phyloP scores from a whole-genome alignment of 2,888 invertebrate species.

The Leucoma salicis region DNA sequence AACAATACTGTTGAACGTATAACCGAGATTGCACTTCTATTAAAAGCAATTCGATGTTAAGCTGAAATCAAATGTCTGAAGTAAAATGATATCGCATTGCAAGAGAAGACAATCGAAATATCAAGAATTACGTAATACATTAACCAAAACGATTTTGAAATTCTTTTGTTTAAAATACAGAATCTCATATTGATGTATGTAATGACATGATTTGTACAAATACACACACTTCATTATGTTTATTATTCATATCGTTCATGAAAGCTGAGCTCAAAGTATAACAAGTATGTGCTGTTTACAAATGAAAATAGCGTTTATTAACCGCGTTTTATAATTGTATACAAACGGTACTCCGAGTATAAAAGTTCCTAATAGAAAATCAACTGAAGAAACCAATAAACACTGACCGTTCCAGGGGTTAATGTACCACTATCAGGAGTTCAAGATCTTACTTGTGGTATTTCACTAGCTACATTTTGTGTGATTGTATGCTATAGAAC shows the following conservation, averaged over 20 bases:
- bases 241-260: constrained; percentile 23
- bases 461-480: too few species aligned
- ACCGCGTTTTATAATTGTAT: constrained; percentile 18
- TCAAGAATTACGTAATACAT: constrained; percentile 26
- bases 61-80: constrained; percentile 8
- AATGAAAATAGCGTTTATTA: constrained; percentile 24
- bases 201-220: constrained; percentile 21
- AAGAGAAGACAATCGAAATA: constrained; percentile 6
- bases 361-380: constrained; percentile 50
- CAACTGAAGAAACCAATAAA: constrained; percentile 45
- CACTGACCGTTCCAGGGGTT: constrained; percentile 34
- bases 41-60: constrained; percentile 23
- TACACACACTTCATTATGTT: constrained; percentile 25
- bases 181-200: constrained; percentile 1
- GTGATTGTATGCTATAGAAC: too few species aligned
- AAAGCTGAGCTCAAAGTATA: constrained; percentile 20
- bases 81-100: constrained; percentile 21
- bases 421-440: constrained; percentile 45
- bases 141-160: constrained; percentile 22
- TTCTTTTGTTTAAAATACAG: not conserved
- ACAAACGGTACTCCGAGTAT: constrained; percentile 35
- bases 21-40: constrained; percentile 14
- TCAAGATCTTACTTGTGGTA: constrained; percentile 25
- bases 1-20: constrained; percentile 10
- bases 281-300: constrained; percentile 27